phyloP scores from a whole-genome alignment of 53 echinoderm and acorn worm genomes.

The Hippasteria phrygiana region DNA sequence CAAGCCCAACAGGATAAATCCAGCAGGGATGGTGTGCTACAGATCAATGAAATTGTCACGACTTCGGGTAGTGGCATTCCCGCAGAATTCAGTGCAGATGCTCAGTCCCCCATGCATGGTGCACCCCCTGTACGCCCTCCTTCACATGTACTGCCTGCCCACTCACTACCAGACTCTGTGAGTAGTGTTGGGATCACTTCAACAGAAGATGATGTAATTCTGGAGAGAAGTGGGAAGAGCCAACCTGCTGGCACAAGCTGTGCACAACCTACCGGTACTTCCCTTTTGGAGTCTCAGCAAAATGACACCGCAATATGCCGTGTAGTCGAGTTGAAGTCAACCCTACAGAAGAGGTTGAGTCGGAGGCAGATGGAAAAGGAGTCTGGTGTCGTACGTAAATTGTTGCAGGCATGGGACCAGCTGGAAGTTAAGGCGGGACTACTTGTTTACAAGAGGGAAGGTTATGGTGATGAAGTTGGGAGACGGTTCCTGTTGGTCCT shows the following conservation, averaged over 20 bases:
- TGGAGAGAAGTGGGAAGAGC: neutral
- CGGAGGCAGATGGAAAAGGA: constrained; percentile 14
- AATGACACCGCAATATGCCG: constrained; percentile 15
- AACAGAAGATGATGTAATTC: neutral
- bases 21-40: too few relatives aligned
- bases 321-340: constrained; percentile 6
- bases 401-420: constrained; percentile 17
- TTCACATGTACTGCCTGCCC: too few relatives aligned
- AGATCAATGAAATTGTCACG: neutral
- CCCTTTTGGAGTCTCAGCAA: neutral
- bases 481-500: neutral
- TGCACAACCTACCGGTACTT: neutral
- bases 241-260: neutral
- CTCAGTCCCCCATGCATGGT: too few relatives aligned
- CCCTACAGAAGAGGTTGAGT: neutral
- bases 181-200: neutral
- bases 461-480: neutral
- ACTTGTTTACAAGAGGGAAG: constrained; percentile 7
- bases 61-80: neutral
- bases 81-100: neutral
- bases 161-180: neutral
- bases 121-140: too few relatives aligned
- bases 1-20: neutral
- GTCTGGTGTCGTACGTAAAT: neutral
- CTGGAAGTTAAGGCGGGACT: neutral